Conservation (phyloP, 1,140 invertebrate genomes). For the Chironomus tepperi region DNA sequence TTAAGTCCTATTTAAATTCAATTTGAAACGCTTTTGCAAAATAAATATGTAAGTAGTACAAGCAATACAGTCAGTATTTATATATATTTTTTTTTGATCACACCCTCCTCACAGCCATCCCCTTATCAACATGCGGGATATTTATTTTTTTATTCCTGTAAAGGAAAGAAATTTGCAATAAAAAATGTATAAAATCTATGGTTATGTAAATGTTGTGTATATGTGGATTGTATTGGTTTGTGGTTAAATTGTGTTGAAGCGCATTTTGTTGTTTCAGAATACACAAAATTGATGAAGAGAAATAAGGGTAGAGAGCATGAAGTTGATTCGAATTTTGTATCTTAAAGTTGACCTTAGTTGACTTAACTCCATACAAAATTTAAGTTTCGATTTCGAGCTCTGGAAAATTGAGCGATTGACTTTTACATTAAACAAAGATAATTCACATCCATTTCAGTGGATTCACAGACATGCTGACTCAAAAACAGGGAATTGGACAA, state of each 20-base stretch:
- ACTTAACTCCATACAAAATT: too few species aligned
- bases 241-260: not conserved
- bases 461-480: too few species aligned
- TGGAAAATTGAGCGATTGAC: too few species aligned
- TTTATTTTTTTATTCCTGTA: not conserved
- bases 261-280: too few species aligned
- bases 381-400: too few species aligned
- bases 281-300: too few species aligned
- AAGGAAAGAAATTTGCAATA: not conserved
- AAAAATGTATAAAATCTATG: not conserved
- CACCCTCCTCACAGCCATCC: not conserved
- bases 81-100: constrained; percentile 11
- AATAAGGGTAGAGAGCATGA: too few species aligned
- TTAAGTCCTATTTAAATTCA: constrained; percentile 23
- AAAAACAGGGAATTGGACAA: too few species aligned
- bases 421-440: too few species aligned
- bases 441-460: too few species aligned
- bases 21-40: not conserved
- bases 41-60: not conserved
- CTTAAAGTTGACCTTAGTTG: too few species aligned
- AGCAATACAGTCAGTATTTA: not conserved
- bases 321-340: too few species aligned
- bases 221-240: not conserved
- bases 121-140: not conserved
- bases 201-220: not conserved